These are phyloP conservation scores for Drosophila aldrichi DNA, from an alignment of 2,888 invertebrate genomes.

Conservation along the genomic window DNA sequence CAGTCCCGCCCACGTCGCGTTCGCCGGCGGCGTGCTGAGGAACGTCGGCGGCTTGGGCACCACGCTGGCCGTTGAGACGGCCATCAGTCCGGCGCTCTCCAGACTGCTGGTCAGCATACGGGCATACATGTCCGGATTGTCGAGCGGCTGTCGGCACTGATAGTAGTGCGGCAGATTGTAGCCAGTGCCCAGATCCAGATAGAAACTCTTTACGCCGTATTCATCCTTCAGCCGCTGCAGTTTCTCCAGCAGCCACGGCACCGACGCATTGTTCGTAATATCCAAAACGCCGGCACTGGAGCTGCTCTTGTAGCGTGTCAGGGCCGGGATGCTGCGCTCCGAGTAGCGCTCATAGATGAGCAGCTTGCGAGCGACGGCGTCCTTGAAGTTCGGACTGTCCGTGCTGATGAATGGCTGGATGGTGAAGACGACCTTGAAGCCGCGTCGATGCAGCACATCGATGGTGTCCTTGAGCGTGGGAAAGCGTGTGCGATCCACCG, in stretches of 20 bases:
- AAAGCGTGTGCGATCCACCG: slow-evolving; percentile 92
- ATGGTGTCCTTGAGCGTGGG: slow-evolving; percentile 92
- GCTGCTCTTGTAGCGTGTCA: slow-evolving; percentile 92
- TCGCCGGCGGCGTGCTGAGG: slow-evolving; percentile 93
- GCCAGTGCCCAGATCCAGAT: slow-evolving; percentile 92
- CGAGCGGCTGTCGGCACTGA: slow-evolving; percentile 90
- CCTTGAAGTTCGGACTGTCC: slow-evolving; percentile 92
- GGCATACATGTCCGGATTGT: slow-evolving; percentile 94
- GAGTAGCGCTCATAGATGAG: slow-evolving; percentile 92
- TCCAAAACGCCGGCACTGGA: slow-evolving; percentile 94
- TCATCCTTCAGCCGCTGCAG: slow-evolving; percentile 89
- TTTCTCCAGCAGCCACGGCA: slow-evolving; percentile 92
- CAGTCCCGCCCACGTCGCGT: slow-evolving; percentile 95
- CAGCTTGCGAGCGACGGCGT: slow-evolving; percentile 91
- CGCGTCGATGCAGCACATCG: slow-evolving; percentile 92
- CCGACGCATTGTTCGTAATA: slow-evolving; percentile 92
- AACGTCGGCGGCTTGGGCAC: slow-evolving; percentile 94
- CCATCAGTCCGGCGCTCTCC: slow-evolving; percentile 88
- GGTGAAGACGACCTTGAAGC: slow-evolving; percentile 95
- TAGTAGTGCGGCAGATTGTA: slow-evolving; percentile 95
- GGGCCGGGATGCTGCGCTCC: slow-evolving; percentile 92
- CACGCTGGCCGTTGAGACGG: slow-evolving; percentile 93
- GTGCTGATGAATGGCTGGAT: slow-evolving; percentile 96
- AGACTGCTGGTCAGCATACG: slow-evolving; percentile 87
- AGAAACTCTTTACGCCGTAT: slow-evolving; percentile 94